Base-by-base conservation (phyloP, 2,113 vertebrate species). In the Prionailurus bengalensis region DNA sequence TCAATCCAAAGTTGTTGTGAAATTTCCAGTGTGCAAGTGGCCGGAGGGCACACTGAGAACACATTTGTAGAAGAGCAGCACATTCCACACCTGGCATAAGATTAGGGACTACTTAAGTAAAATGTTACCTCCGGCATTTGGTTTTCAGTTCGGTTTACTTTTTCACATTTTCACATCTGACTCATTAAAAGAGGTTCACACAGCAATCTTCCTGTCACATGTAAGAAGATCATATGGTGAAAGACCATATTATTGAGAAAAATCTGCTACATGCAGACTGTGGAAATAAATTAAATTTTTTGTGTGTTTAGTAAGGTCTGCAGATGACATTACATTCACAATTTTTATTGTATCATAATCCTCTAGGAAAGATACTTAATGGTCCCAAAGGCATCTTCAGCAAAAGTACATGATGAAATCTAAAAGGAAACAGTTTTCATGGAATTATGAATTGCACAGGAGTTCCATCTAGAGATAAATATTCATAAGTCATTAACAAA, bases 401-500 rank as follows among this genome's bases (percentile, higher is more conserved):
- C 14, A 23, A 85, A 91, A 92, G 65, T 55, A 82, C 89, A 88
- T 53, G 82, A 95, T 95, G 55, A 96, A 98, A 94, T 68, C 90
- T 71, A 63, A 94, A 97, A 87, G 94, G 36, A 96, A 94, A 93
- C 48, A 68, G 66, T 92, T 96, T 96, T 90, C 29, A 80, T 16
- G 80, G 89, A 97, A 96, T 96, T 93, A 96, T 95, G 91, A 98
- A 97, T 97, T 90, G 79, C 33, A 96, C 17, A 95, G 88, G 92
- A 91, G 85, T 29, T 97, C 76, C 45, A 92, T 68, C 13, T 83
- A 84, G 92, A 98, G 63, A 98, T 98, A 97, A 98, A 98, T 98
- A 98, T 98, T 98, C 85, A 98, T 97, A 86, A 97, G 45, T 68
- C 95, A 97, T 98, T 97, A 98, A 98, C 96, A 96, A 98, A 98